Evolutionary conservation across 2,888 invertebrate species (phyloP).

Genomic region (Tinea trinotella): DNA sequence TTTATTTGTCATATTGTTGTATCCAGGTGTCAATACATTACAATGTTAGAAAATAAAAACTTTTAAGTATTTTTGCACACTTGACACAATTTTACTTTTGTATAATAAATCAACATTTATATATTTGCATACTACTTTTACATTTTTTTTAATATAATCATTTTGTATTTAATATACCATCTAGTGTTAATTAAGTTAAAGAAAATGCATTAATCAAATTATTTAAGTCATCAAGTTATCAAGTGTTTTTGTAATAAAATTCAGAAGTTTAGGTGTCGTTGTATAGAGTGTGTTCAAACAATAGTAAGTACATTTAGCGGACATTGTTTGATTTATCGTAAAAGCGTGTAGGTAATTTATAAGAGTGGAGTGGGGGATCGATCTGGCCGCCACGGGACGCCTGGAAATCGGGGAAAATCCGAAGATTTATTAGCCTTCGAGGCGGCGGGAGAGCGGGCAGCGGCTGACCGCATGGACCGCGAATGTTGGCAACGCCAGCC

Average conservation of each 20-base stretch:
- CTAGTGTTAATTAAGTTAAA: too few relatives aligned
- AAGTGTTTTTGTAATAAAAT: slow-evolving; percentile 2
- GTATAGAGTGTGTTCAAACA: slow-evolving; percentile 62
- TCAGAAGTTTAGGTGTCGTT: slow-evolving; percentile 20
- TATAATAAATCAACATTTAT: too few relatives aligned
- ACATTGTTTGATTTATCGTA: slow-evolving; percentile 67
- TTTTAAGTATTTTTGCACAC: too few relatives aligned
- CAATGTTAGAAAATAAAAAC: too few relatives aligned
- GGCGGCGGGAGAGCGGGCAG: slow-evolving; percentile 33
- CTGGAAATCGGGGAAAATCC: slow-evolving; percentile 68
- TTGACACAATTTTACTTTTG: too few relatives aligned
- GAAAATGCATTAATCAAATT: too few relatives aligned
- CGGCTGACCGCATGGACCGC: slow-evolving; percentile 49
- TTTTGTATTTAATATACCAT: too few relatives aligned
- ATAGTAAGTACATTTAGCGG: slow-evolving; percentile 68
- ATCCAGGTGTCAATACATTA: not conserved
- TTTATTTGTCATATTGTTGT: not conserved
- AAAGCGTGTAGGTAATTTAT: slow-evolving; percentile 70
- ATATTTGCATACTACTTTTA: too few relatives aligned
- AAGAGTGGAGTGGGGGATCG: slow-evolving; percentile 54
- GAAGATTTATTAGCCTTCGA: slow-evolving; percentile 63
- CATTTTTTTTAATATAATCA: too few relatives aligned
- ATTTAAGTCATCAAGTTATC: too few relatives aligned
- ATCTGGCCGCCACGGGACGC: slow-evolving; percentile 40
- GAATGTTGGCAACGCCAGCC: slow-evolving; percentile 28